Percentiles rank a stretch among this genome's conserved stretches.
Evolutionary conservation across 2,888 invertebrate genomes (phyloP).

Genomic region (Cephonodes hylas): DNA sequence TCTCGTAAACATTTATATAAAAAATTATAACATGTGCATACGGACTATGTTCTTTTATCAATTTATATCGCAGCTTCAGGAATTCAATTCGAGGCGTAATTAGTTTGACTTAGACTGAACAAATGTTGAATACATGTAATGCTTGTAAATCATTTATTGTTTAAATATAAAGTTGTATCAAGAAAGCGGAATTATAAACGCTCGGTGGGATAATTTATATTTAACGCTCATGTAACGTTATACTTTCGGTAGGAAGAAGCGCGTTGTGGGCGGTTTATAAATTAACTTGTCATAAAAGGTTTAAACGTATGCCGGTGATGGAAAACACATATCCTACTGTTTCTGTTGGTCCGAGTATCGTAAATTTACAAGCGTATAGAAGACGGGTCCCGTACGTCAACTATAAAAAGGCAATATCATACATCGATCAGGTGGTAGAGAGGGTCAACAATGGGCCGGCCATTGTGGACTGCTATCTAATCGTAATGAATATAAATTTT

Average conservation of each 20-base stretch:
- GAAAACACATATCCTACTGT: conserved; percentile 58
- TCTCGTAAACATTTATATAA: conserved; percentile 6
- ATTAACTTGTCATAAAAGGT: conserved; percentile 64
- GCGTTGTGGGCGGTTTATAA: conserved; percentile 60
- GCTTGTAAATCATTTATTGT: conserved; percentile 29
- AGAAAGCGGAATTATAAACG: conserved; percentile 31
- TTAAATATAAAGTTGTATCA: conserved; percentile 37
- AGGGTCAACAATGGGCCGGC: conserved; percentile 68
- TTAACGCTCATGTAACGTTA: conserved; percentile 52
- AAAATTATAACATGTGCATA: neutral
- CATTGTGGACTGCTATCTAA: conserved; percentile 77
- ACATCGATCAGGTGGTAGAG: conserved; percentile 72
- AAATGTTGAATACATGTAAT: neutral
- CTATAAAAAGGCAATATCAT: conserved; percentile 73
- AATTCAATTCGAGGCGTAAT: neutral
- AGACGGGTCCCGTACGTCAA: conserved; percentile 47
- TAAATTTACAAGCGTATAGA: conserved; percentile 48
- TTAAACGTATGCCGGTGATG: conserved; percentile 49
- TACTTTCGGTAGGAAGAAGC: conserved; percentile 47
- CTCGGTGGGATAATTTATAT: conserved; percentile 35
- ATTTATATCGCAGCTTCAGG: neutral
- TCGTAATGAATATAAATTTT: conserved; percentile 81
- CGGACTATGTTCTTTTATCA: neutral
- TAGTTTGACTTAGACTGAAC: neutral
- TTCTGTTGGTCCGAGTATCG: conserved; percentile 43